These are phyloP conservation scores for Sinhomidia bicolor DNA, from an alignment of 2,888 invertebrate genomes.

Conservation along the genomic window DNA sequence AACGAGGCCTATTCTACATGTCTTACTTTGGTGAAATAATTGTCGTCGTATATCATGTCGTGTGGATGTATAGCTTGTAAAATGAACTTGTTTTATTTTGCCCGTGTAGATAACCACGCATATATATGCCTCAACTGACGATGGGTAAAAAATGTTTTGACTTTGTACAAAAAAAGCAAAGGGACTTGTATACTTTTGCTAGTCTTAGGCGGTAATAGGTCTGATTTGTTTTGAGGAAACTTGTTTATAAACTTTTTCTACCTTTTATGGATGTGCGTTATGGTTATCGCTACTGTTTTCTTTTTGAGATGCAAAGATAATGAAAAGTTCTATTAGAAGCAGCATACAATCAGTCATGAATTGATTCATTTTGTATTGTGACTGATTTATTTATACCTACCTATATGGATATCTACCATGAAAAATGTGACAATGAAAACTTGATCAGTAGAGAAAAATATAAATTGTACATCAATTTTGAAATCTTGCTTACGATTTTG, in stretches of 20 bases:
- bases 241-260: conserved; percentile 34
- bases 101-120: neutral
- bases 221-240: conserved; percentile 66
- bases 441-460: too few relatives aligned
- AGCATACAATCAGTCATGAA: too few relatives aligned
- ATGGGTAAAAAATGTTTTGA: too few relatives aligned
- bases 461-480: too few relatives aligned
- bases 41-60: neutral
- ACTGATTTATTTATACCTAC: too few relatives aligned
- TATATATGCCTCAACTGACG: too few relatives aligned
- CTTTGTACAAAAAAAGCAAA: too few relatives aligned
- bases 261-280: conserved; percentile 62
- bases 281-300: conserved; percentile 51
- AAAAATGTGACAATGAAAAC: too few relatives aligned
- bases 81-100: conserved; percentile 45
- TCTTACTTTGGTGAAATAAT: neutral
- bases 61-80: neutral
- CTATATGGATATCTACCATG: too few relatives aligned
- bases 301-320: conserved; percentile 1
- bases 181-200: neutral
- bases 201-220: conserved; percentile 34
- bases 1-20: neutral
- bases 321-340: neutral
- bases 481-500: too few relatives aligned
- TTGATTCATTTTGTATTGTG: too few relatives aligned